Evolutionary conservation across 2,113 vertebrate species (phyloP).

Genomic region (Macrotis lagotis): DNA sequence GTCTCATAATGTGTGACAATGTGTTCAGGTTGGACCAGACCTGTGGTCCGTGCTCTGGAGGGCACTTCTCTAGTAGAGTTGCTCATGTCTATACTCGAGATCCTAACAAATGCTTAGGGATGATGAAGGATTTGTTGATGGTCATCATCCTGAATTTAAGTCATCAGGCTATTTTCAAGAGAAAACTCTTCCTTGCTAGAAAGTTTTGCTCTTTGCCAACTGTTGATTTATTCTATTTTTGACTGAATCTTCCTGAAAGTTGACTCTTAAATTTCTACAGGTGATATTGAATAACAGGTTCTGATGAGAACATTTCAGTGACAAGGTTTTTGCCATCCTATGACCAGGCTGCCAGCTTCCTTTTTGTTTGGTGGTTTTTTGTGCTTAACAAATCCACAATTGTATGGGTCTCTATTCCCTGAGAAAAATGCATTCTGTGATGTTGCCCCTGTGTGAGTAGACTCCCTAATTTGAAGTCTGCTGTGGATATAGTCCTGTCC

Average conservation of each 20-base stretch:
- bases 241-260: background rate
- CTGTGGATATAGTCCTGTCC: accelerated
- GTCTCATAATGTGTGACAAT: background rate
- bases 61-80: background rate
- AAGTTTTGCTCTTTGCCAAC: background rate
- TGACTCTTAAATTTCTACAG: background rate
- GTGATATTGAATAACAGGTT: background rate
- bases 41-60: background rate
- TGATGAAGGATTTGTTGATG: background rate
- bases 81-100: background rate
- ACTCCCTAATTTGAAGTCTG: background rate
- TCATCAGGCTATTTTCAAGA: background rate
- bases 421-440: background rate
- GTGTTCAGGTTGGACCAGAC: background rate
- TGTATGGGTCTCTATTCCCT: background rate
- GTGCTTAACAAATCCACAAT: background rate
- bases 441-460: accelerated
- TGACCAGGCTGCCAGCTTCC: background rate
- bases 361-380: accelerated
- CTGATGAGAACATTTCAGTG: background rate
- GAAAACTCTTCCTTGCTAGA: background rate
- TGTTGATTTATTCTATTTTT: background rate
- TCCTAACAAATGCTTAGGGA: background rate
- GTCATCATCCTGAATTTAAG: background rate
- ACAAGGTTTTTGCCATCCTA: background rate